Percentiles rank a stretch among this genome's conserved stretches.
Evolutionary conservation across 1,140 invertebrate species (phyloP).

Genomic region (silkworm (Bombyx mori)): ASM3026992v2 NC_085122.1:3334501-3335000

Average conservation of each 20-base stretch:
- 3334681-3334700: conserved; percentile 69
- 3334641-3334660: conserved; percentile 38
- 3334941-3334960: conserved; percentile 63
- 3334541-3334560: conserved; percentile 34
- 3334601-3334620: conserved; percentile 10
- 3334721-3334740: conserved; percentile 29
- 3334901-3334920: conserved; percentile 47
- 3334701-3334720: conserved; percentile 48
- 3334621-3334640: conserved; percentile 41
- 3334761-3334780: conserved; percentile 3
- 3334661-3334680: conserved; percentile 73
- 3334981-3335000: conserved; percentile 22
- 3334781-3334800: conserved; percentile 65
- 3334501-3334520: conserved; percentile 58
- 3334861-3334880: conserved; percentile 46
- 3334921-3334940: conserved; percentile 66
- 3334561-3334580: conserved; percentile 62
- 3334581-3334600: conserved; percentile 33
- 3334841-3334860: conserved; percentile 57
- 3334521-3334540: conserved; percentile 35
- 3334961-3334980: conserved; percentile 24
- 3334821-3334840: conserved; percentile 42
- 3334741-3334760: background rate
- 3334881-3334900: conserved; percentile 26
- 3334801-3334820: conserved; percentile 63